Percentiles rank a stretch among this genome's conserved stretches.
Evolutionary conservation across 2,797 vertebrate genomes (phyloP).

Genomic region (Natrix natrix): DNA sequence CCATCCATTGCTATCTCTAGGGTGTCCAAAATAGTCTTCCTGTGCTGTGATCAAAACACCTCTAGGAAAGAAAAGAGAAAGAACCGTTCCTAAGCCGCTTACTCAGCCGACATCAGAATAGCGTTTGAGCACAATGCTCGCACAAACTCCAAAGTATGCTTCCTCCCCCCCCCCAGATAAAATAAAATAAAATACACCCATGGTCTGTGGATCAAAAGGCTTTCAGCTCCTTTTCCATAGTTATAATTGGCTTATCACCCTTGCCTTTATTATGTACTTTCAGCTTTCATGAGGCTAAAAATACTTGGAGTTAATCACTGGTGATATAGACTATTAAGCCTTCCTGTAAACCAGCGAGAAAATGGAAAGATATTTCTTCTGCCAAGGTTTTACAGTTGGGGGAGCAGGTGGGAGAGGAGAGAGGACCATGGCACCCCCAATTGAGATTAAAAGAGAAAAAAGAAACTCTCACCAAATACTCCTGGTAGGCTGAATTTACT

Average conservation of each 20-base stretch:
- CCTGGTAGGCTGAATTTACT: constrained; percentile 28
- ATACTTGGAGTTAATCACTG: background rate
- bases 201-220: background rate
- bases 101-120: background rate
- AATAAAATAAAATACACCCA: background rate
- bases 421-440: constrained; percentile 1
- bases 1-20: too few species aligned
- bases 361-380: background rate
- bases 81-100: background rate
- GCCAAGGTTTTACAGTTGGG: background rate
- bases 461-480: background rate
- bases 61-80: background rate
- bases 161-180: background rate
- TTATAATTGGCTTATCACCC: background rate
- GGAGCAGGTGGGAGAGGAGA: background rate
- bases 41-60: too few species aligned
- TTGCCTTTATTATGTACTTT: background rate
- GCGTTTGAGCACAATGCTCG: background rate
- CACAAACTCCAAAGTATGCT: background rate
- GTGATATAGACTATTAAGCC: constrained; percentile 18
- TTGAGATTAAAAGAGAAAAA: constrained; percentile 1
- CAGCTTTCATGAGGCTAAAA: constrained; percentile 26
- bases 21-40: background rate
- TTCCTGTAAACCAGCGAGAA: background rate
- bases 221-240: background rate